Evolutionary conservation across 1,140 invertebrate genomes (phyloP).

Genomic region (Gonatopus flavifemur): DNA sequence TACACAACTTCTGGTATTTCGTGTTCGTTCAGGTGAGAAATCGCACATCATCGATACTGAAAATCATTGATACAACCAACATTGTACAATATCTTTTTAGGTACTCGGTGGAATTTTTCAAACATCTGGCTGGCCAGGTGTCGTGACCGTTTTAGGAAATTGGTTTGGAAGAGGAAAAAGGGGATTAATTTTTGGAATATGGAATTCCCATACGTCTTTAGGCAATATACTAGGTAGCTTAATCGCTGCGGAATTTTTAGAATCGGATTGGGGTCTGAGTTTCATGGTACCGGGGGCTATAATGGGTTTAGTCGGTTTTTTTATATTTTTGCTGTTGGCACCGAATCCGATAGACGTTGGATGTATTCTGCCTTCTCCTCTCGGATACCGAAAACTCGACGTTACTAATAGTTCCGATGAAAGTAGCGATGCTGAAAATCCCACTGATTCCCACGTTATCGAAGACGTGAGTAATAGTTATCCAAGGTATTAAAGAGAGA

Average conservation of each 20-base stretch:
- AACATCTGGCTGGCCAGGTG: constrained; percentile 91
- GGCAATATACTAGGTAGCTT: constrained; percentile 89
- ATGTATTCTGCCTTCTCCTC: constrained; percentile 55
- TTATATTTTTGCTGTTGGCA: constrained; percentile 86
- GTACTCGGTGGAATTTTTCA: constrained; percentile 81
- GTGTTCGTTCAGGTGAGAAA: constrained; percentile 77
- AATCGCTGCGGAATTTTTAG: constrained; percentile 84
- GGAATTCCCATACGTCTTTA: constrained; percentile 95
- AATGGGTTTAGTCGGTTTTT: constrained; percentile 74
- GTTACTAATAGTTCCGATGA: constrained; percentile 46
- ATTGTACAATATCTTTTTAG: constrained; percentile 52
- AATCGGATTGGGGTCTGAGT: constrained; percentile 85
- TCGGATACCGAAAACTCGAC: constrained; percentile 43
- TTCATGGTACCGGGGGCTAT: constrained; percentile 91
- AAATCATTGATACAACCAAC: background rate
- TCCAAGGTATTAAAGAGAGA: background rate
- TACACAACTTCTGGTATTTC: constrained; percentile 86
- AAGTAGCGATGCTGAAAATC: constrained; percentile 26
- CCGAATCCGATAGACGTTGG: constrained; percentile 77
- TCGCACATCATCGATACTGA: background rate
- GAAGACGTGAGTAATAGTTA: constrained; percentile 47
- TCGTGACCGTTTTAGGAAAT: constrained; percentile 89
- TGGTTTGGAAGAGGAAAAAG: constrained; percentile 93
- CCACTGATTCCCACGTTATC: constrained; percentile 22
- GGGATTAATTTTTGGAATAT: constrained; percentile 93